phyloP scores from a whole-genome alignment of 2,888 invertebrate species.

The Syrista parreyssii region DNA sequence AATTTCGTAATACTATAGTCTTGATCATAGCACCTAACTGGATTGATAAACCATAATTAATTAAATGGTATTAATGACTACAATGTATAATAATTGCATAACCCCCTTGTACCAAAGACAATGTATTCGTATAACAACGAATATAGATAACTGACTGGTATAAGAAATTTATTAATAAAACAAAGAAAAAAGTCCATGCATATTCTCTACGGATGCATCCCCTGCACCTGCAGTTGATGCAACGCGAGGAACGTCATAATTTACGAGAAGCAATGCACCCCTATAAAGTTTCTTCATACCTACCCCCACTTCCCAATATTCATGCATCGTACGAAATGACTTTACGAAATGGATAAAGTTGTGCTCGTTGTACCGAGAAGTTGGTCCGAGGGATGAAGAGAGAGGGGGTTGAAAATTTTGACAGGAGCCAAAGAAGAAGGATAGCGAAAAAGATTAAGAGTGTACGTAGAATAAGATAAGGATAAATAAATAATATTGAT shows the following conservation, averaged over 20 bases:
- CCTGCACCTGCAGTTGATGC: not conserved
- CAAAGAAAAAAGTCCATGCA: not conserved
- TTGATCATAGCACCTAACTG: not conserved
- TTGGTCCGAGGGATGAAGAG: not conserved
- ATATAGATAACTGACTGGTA: not conserved
- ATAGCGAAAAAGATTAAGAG: not conserved
- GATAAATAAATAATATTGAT: not conserved
- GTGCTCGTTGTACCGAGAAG: not conserved
- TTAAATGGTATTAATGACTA: not conserved
- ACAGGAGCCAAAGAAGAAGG: not conserved
- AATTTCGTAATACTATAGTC: not conserved
- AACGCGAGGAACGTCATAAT: not conserved
- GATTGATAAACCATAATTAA: not conserved
- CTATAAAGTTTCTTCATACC: not conserved
- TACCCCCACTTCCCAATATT: not conserved
- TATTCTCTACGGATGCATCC: not conserved
- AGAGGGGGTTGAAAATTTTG: not conserved
- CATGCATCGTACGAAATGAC: not conserved
- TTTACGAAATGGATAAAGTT: not conserved
- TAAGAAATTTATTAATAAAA: not conserved
- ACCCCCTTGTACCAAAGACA: not conserved
- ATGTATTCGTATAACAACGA: not conserved
- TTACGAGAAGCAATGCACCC: not conserved
- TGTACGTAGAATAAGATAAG: not conserved
- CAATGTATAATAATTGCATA: not conserved